Evolutionary conservation across 2,888 invertebrate species (phyloP).

Genomic region (Drosophila fungiperda): DNA sequence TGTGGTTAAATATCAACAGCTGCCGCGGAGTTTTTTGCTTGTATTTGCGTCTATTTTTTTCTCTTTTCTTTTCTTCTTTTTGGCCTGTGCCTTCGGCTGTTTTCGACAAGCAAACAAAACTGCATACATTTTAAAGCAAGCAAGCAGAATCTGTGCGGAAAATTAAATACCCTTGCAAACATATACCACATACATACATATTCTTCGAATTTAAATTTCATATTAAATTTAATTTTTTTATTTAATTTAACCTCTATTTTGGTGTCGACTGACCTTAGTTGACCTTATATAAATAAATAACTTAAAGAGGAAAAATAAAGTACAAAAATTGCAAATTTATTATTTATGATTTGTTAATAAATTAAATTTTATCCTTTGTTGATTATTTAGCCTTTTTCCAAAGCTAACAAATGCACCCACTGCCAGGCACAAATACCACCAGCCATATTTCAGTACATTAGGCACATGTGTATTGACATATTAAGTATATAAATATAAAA

Average conservation of each 20-base stretch:
- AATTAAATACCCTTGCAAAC: neutral
- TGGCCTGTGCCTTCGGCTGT: slow-evolving; percentile 26
- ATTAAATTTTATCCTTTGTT: neutral
- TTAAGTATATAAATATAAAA: slow-evolving; percentile 7
- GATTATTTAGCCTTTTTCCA: neutral
- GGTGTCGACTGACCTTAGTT: no score
- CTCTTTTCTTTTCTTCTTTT: slow-evolving; percentile 14
- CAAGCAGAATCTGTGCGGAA: neutral
- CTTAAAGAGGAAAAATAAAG: no score
- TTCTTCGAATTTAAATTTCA: neutral
- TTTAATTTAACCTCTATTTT: neutral
- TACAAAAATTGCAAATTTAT: no score
- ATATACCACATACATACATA: no score
- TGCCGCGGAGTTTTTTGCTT: slow-evolving; percentile 23
- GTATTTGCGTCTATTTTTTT: slow-evolving; percentile 1
- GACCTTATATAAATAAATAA: no score
- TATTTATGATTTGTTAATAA: no score
- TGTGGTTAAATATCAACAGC: slow-evolving; percentile 33
- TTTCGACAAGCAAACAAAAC: slow-evolving; percentile 53
- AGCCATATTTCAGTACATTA: neutral
- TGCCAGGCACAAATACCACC: neutral
- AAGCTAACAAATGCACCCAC: neutral
- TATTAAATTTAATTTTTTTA: neutral
- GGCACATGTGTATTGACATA: neutral
- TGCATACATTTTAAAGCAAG: slow-evolving; percentile 33